Conservation (phyloP, 2,797 vertebrate species). For the Danio albolineatus region DNA sequence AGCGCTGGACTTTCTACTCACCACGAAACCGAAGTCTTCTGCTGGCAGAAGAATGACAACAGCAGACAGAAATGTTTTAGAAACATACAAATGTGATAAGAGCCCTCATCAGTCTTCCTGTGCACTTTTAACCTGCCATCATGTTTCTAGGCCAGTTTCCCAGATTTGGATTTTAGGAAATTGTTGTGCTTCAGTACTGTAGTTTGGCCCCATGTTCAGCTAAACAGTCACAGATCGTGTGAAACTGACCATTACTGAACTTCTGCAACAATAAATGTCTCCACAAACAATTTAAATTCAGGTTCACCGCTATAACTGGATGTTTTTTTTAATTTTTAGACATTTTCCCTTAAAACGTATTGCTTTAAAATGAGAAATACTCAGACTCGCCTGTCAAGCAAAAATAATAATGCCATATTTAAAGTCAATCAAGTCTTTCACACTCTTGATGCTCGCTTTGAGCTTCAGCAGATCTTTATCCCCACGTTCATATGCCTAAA, state of each 20-base stretch:
- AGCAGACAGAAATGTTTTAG: conserved; percentile 33
- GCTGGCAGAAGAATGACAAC: conserved; percentile 21
- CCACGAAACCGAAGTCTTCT: conserved; percentile 18
- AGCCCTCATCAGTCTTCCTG: conserved; percentile 24
- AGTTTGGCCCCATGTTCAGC: background rate
- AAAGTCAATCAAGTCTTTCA: background rate
- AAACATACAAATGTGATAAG: conserved; percentile 27
- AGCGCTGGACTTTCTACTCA: conserved; percentile 5
- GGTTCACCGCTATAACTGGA: background rate
- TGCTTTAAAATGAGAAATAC: too few species aligned
- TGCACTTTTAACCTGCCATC: background rate
- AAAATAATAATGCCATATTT: background rate
- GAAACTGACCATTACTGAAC: background rate
- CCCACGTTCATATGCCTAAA: background rate
- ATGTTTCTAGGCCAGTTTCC: conserved; percentile 2
- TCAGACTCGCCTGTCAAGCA: background rate
- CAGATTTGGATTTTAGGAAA: conserved; percentile 18
- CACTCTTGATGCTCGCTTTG: background rate
- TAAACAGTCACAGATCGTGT: background rate
- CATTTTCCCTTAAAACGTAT: too few species aligned
- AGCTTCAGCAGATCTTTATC: background rate
- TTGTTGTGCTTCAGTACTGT: background rate
- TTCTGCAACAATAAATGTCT: background rate
- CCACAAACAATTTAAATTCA: background rate
- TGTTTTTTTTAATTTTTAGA: too few species aligned